These are phyloP conservation scores for Hexactinellida sp. DNA, from an alignment of 37 sponge, comb jelly and placozoan species.

Conservation along the genomic window DNA sequence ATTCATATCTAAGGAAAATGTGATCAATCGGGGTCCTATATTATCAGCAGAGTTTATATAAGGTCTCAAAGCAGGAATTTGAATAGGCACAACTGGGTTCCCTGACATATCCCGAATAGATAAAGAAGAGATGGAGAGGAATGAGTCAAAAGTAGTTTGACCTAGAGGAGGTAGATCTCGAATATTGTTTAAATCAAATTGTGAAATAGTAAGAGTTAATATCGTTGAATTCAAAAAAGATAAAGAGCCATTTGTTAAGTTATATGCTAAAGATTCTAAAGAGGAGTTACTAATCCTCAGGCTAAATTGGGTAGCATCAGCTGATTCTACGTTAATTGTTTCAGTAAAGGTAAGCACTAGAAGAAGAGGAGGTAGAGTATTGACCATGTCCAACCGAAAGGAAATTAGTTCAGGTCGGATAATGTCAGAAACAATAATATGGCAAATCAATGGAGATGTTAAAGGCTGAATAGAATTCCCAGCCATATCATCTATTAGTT, in stretches of 20 bases:
- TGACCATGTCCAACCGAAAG: slow-evolving; percentile 59
- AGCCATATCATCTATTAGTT: slow-evolving; percentile 45
- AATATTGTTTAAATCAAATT: slow-evolving; percentile 45
- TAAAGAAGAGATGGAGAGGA: slow-evolving; percentile 25
- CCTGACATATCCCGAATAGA: slow-evolving; percentile 60
- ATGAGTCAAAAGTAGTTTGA: slow-evolving; percentile 28
- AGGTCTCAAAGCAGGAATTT: slow-evolving; percentile 24
- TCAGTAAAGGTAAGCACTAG: slow-evolving; percentile 70
- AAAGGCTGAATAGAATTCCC: slow-evolving; percentile 30
- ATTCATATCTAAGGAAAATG: slow-evolving; percentile 47
- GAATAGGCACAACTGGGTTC: slow-evolving; percentile 24
- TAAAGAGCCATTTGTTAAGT: slow-evolving; percentile 45
- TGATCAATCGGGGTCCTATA: slow-evolving; percentile 43
- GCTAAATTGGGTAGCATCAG: slow-evolving; percentile 36
- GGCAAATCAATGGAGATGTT: not conserved
- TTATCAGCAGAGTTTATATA: slow-evolving; percentile 49
- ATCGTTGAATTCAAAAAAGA: slow-evolving; percentile 47
- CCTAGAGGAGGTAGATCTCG: slow-evolving; percentile 60
- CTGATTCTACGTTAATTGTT: slow-evolving; percentile 41
- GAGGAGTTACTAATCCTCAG: slow-evolving; percentile 18
- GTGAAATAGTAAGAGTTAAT: slow-evolving; percentile 46
- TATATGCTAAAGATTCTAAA: not conserved
- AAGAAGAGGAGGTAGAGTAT: slow-evolving; percentile 64
- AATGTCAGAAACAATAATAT: slow-evolving; percentile 22
- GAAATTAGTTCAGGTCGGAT: slow-evolving; percentile 46